A percentile compares a stretch with the other conserved stretches of the same genome.
These are phyloP conservation scores for Habrosyne pyritoides DNA, from an alignment of 2,888 invertebrate species.

Conservation along the genomic window DNA sequence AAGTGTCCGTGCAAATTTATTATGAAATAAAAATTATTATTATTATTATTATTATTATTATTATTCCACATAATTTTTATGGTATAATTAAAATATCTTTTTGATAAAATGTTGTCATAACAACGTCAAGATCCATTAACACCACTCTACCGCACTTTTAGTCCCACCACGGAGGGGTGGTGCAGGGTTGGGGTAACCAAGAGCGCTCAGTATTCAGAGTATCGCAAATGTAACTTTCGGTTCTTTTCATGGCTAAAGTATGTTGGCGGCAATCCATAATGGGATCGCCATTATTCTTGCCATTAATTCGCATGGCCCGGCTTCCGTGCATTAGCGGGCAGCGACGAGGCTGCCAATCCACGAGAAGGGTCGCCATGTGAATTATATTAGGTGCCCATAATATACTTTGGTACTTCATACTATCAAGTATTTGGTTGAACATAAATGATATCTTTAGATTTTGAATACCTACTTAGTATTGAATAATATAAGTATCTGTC, in stretches of 20 bases:
- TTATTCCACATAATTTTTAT: no score
- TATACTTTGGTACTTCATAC: conserved; percentile 20
- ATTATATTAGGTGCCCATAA: conserved; percentile 45
- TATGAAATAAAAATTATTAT: no score
- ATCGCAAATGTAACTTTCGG: conserved; percentile 84
- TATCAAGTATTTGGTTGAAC: not conserved
- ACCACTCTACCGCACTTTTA: conserved; percentile 52
- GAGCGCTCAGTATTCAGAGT: conserved; percentile 82
- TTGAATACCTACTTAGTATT: no score
- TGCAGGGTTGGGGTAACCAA: conserved; percentile 56
- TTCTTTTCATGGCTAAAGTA: conserved; percentile 84
- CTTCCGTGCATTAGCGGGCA: conserved; percentile 83
- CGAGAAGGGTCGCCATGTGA: conserved; percentile 59
- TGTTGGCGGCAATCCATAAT: conserved; percentile 85
- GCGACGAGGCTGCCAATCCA: conserved; percentile 75
- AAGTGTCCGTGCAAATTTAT: no score
- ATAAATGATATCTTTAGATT: not conserved
- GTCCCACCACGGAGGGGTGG: conserved; percentile 47
- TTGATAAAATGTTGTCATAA: conserved; percentile 23
- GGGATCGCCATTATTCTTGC: conserved; percentile 84
- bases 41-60: no score
- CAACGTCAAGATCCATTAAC: conserved; percentile 49
- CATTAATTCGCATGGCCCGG: conserved; percentile 82
- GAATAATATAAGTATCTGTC: no score
- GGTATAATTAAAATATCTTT: not conserved